Evolutionary conservation across 2,888 invertebrate genomes (phyloP).

Genomic region (Agrenia bidenticulata): DNA sequence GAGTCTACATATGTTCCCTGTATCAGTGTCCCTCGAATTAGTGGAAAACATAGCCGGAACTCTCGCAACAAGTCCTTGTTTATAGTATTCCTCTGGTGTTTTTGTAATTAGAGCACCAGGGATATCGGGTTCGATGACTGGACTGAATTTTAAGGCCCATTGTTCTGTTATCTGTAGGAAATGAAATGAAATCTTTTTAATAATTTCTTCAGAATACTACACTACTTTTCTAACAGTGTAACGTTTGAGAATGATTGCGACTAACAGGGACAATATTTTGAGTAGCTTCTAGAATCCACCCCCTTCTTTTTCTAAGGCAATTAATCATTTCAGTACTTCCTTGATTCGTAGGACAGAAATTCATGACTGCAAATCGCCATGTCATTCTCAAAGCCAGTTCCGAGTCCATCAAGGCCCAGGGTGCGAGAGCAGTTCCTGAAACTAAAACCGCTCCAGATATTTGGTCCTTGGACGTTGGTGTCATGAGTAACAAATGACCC

Average conservation of each 20-base stretch:
- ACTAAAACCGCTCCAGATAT: neutral
- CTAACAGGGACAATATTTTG: no score
- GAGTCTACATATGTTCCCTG: neutral
- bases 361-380: neutral
- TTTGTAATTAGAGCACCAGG: neutral
- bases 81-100: neutral
- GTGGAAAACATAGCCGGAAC: neutral
- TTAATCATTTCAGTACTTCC: neutral
- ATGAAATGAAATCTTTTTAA: neutral
- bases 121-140: neutral
- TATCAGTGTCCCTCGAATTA: neutral
- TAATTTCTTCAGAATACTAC: neutral
- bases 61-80: neutral
- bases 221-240: neutral
- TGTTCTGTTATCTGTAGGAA: neutral
- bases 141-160: neutral
- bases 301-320: neutral
- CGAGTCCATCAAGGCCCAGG: neutral
- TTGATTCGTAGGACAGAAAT: slow-evolving; percentile 5
- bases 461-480: neutral
- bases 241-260: no score
- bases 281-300: neutral
- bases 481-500: neutral
- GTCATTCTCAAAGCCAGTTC: neutral
- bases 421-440: neutral